Evolutionary conservation across 1,140 invertebrate genomes (phyloP), one percentile per base, ranked within the genome.

Genomic region (Drosophila biarmipes): DNA sequence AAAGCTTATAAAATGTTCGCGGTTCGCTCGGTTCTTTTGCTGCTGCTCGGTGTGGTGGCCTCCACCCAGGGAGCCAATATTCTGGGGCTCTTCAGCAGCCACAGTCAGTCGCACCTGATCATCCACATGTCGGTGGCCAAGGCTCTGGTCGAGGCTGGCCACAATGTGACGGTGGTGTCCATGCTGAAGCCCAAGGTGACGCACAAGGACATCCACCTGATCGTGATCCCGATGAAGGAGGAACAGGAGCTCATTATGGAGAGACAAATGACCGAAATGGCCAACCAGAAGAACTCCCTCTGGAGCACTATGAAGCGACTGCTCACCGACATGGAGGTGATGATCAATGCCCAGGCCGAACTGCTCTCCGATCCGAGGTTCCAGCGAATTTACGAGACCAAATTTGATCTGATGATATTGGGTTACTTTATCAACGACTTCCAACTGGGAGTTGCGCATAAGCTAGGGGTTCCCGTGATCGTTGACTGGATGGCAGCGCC

Each of bases 351-450:
- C 0, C 90, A 91, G 53, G 29, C 35, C 0, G 82, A 91, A 3
- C 3, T 76, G 6, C 29, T 91, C 5, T 64, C 54, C 1, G 63
- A 90, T 63, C 42, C 74, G 0, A 59, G 69, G 12, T 91, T 91
- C 21, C 71, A 67, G n/a, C 38, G 48, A 0, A 73, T 91, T 7
- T 91, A 91, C 21, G 80, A 90, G 0, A 79, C 80, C 2, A 81
- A 91, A 42, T 92, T 86, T 31, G 91, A 92, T 55, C 24, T 92
- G n/a, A 75, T 91, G 59, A 77, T 92, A 17, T 11, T 81, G 46
- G 91, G 91, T 6, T 89, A 75, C 17, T 89, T 91, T 29, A 14
- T 91, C 2, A 92, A 91, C 27, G 67, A 78, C 10, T 92, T 90
- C 21, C 73, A 90, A 15, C n/a, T 92, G 54, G 90, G 82, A 2